Evolutionary conservation across 2,113 vertebrate species (phyloP), one percentile per base, ranked within the genome.

Genomic region (Mesitornis unicolor): DNA sequence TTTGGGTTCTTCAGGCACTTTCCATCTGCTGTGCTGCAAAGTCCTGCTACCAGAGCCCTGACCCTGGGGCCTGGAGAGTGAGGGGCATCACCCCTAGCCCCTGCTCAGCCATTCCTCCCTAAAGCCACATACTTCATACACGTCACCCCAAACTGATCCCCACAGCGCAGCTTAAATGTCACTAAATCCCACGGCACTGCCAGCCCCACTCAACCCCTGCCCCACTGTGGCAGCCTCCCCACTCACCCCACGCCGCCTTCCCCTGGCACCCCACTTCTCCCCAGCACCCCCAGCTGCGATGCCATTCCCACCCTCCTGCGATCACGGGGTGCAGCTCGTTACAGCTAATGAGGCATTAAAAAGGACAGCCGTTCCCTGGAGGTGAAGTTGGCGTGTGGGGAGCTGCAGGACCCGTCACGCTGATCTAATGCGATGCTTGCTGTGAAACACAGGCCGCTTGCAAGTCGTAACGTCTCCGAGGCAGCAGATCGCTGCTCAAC

Each of bases 291-390:
- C 64, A 25, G 42, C 42, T n/a, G 25, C 48, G 16, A 7, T 1
- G 38, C 21, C 35, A 31, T 19, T 36, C 82, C 60, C 15, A 4
- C 31, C 70, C 70, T 45, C 56, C 63, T 33, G 24, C 12, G 35
- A n/a, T 25, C 54, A n/a, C 3, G 51, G 65, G 53, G 64, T 54
- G 74, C 35, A 16, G 63, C 42, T 73, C 69, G 70, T 56, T 77
- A 51, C 51, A 63, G 50, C 71, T 85, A 64, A 86, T 85, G 83
- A 95, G 77, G 93, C 79, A 92, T 80, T 84, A 61, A 94, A 84
- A 79, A 92, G 84, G 86, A 89, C 84, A 82, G 69, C 74, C 61
- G 8, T 76, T 91, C 93, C 94, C 93, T 68, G 53, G 38, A 96
- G 94, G 87, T 33, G 59, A 35, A 35, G 43, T 1, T 60, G 80